Conservation (phyloP, 37 sponge, comb jelly and placozoan genomes). For the Petrosia ficiformis region DNA sequence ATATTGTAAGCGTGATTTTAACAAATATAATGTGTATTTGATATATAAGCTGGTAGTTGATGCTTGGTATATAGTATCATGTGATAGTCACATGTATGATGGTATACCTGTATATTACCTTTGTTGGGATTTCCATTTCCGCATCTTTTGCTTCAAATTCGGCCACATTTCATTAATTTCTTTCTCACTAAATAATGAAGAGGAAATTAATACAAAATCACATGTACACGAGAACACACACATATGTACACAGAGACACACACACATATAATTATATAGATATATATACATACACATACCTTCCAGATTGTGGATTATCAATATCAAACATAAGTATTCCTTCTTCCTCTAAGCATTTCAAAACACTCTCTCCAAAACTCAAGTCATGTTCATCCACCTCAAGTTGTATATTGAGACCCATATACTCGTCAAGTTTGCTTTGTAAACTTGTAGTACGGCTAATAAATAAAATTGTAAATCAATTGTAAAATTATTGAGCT, state of each 20-base stretch:
- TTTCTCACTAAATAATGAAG: slow-evolving; percentile 13
- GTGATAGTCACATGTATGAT: too few species aligned
- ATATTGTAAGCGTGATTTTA: too few species aligned
- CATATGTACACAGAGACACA: too few species aligned
- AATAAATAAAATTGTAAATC: too few species aligned
- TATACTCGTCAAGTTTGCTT: not conserved
- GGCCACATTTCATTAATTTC: slow-evolving; percentile 36
- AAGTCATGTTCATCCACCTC: not conserved
- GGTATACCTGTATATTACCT: too few species aligned
- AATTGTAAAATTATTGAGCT: too few species aligned
- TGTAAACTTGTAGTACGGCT: not conserved
- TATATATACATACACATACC: slow-evolving; percentile 9
- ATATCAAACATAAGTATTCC: slow-evolving; percentile 23
- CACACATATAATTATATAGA: too few species aligned
- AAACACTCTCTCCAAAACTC: slow-evolving; percentile 54
- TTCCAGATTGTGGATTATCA: slow-evolving; percentile 34
- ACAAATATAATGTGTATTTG: too few species aligned
- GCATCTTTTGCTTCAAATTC: slow-evolving; percentile 24
- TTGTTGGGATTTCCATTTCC: slow-evolving; percentile 14
- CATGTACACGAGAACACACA: too few species aligned
- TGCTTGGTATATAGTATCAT: too few species aligned
- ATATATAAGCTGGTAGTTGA: too few species aligned
- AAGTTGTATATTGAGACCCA: not conserved
- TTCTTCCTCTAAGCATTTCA: slow-evolving; percentile 15
- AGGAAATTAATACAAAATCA: too few species aligned